phyloP scores from a whole-genome alignment of 2,888 invertebrate species.

The Rotaria sp. region DNA sequence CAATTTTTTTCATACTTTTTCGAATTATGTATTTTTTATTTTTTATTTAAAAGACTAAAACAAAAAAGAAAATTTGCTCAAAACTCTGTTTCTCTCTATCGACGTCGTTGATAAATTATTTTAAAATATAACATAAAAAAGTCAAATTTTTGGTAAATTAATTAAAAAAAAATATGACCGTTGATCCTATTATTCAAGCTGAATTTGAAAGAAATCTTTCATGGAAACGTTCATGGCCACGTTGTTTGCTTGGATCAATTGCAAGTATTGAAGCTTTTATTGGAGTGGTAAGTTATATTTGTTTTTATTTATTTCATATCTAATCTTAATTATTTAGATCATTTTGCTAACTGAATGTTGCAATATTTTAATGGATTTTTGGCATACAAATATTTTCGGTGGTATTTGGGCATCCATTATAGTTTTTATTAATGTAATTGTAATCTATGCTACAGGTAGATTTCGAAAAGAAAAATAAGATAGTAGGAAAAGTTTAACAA shows the following conservation, averaged over 20 bases:
- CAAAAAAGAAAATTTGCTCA: no score
- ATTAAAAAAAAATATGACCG: neutral
- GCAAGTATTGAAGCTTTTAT: neutral
- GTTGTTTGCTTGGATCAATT: neutral
- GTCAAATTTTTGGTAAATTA: no score
- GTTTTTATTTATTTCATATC: neutral
- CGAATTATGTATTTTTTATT: no score
- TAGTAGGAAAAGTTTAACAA: no score
- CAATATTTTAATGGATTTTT: neutral
- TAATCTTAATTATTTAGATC: neutral
- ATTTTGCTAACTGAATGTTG: neutral
- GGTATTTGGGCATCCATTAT: neutral
- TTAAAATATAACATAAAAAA: no score
- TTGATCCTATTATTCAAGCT: neutral
- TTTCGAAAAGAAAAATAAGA: neutral
- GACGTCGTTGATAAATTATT: no score
- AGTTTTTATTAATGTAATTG: neutral
- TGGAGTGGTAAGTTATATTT: neutral
- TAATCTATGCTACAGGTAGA: neutral
- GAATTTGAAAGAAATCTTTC: neutral
- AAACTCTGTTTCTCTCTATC: no score
- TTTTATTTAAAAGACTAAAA: no score
- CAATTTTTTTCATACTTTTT: no score
- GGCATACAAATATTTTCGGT: conserved; percentile 15
- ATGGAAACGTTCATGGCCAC: conserved; percentile 5